phyloP scores from a whole-genome alignment of 2,888 invertebrate species.

The Spodoptera picta region DNA sequence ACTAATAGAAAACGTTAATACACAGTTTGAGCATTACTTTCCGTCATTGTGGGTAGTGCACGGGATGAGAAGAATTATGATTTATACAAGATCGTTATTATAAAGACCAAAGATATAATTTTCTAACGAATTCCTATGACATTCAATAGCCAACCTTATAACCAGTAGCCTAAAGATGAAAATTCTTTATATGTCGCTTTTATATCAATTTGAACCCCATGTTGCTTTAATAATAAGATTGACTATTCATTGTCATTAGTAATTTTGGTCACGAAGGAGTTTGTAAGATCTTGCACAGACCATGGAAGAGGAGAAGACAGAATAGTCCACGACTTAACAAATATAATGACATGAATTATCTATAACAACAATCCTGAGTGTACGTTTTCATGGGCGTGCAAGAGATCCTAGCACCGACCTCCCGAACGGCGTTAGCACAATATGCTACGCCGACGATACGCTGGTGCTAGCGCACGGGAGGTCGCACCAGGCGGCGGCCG shows the following conservation, averaged over 20 bases:
- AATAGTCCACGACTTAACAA: conserved; percentile 1
- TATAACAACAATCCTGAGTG: conserved; percentile 41
- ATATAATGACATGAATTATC: conserved; percentile 29
- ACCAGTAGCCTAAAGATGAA: background rate
- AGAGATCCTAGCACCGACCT: conserved; percentile 28
- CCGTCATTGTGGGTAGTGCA: conserved; percentile 56
- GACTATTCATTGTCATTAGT: conserved; percentile 4
- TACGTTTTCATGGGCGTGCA: conserved; percentile 27
- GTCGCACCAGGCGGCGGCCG: too few relatives aligned
- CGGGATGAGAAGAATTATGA: background rate
- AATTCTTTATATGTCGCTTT: background rate
- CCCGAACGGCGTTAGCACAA: too few relatives aligned
- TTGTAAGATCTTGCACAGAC: too few relatives aligned
- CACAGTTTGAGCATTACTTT: conserved; percentile 63
- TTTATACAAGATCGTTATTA: too few relatives aligned
- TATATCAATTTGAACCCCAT: background rate
- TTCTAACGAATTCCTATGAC: too few relatives aligned
- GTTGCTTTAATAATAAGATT: background rate
- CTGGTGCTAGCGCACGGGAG: too few relatives aligned
- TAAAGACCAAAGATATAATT: too few relatives aligned
- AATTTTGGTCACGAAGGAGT: background rate
- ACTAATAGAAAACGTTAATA: conserved; percentile 30
- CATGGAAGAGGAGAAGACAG: too few relatives aligned
- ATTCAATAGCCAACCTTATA: conserved; percentile 13
- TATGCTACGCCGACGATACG: too few relatives aligned